Evolutionary conservation across 1,140 invertebrate genomes (phyloP).

Genomic region (Popillia japonica): DNA sequence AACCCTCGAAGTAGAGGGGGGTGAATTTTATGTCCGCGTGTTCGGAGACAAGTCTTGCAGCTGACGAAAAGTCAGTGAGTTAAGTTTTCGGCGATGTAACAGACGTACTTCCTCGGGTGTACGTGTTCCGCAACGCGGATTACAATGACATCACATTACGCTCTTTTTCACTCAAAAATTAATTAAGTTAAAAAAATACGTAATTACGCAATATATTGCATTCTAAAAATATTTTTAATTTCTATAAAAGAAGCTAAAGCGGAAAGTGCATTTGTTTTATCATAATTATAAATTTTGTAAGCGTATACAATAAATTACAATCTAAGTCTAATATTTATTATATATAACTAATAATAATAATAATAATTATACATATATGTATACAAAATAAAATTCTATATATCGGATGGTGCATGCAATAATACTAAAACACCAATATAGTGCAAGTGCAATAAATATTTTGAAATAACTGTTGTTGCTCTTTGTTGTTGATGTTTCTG

Average conservation of each 20-base stretch:
- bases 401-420: conserved; percentile 23
- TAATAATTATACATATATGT: not conserved
- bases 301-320: not conserved
- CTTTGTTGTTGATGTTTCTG: conserved; percentile 10
- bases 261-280: not conserved
- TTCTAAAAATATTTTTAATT: not conserved
- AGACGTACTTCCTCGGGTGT: not conserved
- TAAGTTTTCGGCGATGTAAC: conserved; percentile 1
- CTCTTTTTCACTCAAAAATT: not conserved
- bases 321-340: not conserved
- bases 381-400: not conserved
- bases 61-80: conserved; percentile 32
- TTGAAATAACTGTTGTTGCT: not conserved
- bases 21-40: conserved; percentile 16
- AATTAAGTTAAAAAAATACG: not conserved
- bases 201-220: not conserved
- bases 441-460: conserved; percentile 26
- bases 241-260: not conserved
- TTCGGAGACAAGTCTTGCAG: not conserved
- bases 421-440: conserved; percentile 19
- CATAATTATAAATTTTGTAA: not conserved
- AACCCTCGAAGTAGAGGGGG: conserved; percentile 15
- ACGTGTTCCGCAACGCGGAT: not conserved
- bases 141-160: not conserved
- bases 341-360: not conserved